A percentile compares a stretch with the other conserved stretches of the same genome.
These are phyloP conservation scores for Heliconius sara DNA, from an alignment of 2,888 invertebrate species.

Conservation along the genomic window DNA sequence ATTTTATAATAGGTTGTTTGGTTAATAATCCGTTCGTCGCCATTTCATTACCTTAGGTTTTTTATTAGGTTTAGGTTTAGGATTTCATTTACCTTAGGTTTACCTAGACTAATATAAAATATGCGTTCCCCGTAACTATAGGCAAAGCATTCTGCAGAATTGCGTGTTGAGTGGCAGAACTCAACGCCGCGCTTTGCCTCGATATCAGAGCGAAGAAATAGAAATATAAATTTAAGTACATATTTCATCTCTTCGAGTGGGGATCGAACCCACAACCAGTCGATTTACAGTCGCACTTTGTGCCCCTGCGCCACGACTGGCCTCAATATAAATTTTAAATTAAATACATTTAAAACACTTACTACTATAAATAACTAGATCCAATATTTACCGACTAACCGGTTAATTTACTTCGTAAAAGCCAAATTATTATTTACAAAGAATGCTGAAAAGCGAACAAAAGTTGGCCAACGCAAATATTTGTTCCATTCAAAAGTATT, in stretches of 20 bases:
- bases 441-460: slow-evolving; percentile 40
- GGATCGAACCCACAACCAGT: neutral
- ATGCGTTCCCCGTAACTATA: too few species aligned
- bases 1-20: too few species aligned
- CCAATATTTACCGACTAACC: slow-evolving; percentile 52
- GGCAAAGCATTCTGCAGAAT: too few species aligned
- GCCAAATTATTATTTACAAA: slow-evolving; percentile 51
- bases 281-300: too few species aligned
- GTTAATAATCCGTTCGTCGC: too few species aligned
- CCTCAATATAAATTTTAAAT: neutral
- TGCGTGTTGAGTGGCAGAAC: neutral
- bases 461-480: slow-evolving; percentile 31
- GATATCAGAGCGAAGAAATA: neutral
- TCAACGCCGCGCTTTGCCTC: too few species aligned
- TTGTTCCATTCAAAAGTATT: slow-evolving; percentile 39
- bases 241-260: neutral
- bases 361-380: slow-evolving; percentile 23
- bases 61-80: too few species aligned
- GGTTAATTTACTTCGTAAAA: slow-evolving; percentile 47
- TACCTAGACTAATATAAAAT: too few species aligned
- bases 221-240: neutral
- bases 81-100: too few species aligned
- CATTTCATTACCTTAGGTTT: too few species aligned
- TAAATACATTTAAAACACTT: neutral
- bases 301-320: too few species aligned